Percentiles rank a stretch among this genome's conserved stretches.
Evolutionary conservation across 2,113 vertebrate species (phyloP).

Genomic region (Amia ocellicauda): DNA sequence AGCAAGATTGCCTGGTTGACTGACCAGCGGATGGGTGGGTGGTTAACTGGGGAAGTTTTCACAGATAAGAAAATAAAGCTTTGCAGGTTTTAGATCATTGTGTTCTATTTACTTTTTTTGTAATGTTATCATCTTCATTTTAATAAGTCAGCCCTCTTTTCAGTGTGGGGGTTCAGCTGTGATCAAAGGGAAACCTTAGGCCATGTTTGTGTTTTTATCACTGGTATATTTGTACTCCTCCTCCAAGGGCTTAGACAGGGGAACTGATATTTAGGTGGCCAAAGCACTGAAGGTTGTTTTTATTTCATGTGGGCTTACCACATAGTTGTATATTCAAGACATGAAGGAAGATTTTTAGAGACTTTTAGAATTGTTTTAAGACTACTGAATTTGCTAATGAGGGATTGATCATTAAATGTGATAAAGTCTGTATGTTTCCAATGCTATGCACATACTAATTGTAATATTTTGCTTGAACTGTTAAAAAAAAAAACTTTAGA

Average conservation of each 20-base stretch:
- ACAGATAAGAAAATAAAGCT: background rate
- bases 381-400: too few species aligned
- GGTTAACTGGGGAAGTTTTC: background rate
- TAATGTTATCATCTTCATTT: constrained; percentile 6
- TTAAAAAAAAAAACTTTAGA: too few species aligned
- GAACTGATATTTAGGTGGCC: constrained; percentile 61
- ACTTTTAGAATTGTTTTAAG: background rate
- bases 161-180: constrained; percentile 35
- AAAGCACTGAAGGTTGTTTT: constrained; percentile 59
- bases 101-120: background rate
- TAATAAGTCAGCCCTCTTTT: constrained; percentile 14
- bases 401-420: too few species aligned
- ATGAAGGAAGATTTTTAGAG: background rate
- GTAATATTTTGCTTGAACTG: too few species aligned
- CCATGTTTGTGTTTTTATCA: constrained; percentile 68
- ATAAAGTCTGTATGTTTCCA: too few species aligned
- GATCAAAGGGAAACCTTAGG: constrained; percentile 58
- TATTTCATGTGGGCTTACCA: constrained; percentile 47
- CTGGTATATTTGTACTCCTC: constrained; percentile 59
- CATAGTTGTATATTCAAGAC: constrained; percentile 12
- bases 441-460: too few species aligned
- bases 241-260: constrained; percentile 54
- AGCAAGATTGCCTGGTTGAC: too few species aligned
- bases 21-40: background rate
- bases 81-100: background rate